Percentiles rank a stretch among this genome's conserved stretches.
Conservation (phyloP, 1,140 invertebrate genomes). For the Frieseomelitta varia region DNA sequence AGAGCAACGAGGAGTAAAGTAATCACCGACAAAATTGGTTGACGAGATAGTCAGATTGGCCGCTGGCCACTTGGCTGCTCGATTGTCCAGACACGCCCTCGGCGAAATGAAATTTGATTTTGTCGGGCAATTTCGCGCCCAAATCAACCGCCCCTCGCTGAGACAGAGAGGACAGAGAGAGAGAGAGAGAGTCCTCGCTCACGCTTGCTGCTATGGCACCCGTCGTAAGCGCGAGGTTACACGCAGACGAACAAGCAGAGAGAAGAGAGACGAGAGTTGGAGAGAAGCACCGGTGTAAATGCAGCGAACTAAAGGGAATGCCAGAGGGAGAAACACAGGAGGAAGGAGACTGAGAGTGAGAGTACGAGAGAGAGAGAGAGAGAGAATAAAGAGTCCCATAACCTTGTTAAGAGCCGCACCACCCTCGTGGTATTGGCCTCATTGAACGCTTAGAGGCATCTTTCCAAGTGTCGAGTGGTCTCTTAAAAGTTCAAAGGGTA, state of each 20-base stretch:
- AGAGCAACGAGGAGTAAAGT: conserved; percentile 66
- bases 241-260: not conserved
- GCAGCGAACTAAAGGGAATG: not conserved
- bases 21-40: conserved; percentile 80
- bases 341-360: conserved; percentile 10
- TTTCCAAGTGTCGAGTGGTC: conserved; percentile 69
- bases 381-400: conserved; percentile 61
- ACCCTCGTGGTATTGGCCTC: conserved; percentile 77
- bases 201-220: conserved; percentile 1
- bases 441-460: conserved; percentile 72
- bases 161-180: conserved; percentile 21
- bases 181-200: not conserved
- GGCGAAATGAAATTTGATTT: conserved; percentile 82
- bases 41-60: conserved; percentile 79
- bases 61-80: conserved; percentile 78
- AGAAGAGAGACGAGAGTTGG: not conserved
- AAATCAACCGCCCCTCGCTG: conserved; percentile 74
- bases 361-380: conserved; percentile 22
- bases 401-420: conserved; percentile 77
- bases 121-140: conserved; percentile 81
- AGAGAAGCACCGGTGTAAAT: not conserved
- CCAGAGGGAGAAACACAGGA: conserved; percentile 9
- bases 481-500: conserved; percentile 69
- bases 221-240: not conserved
- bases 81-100: conserved; percentile 82